A percentile compares a stretch with the other conserved stretches of the same genome.
Evolutionary conservation across 2,797 vertebrate species (phyloP).

Genomic region (Parambassis ranga): DNA sequence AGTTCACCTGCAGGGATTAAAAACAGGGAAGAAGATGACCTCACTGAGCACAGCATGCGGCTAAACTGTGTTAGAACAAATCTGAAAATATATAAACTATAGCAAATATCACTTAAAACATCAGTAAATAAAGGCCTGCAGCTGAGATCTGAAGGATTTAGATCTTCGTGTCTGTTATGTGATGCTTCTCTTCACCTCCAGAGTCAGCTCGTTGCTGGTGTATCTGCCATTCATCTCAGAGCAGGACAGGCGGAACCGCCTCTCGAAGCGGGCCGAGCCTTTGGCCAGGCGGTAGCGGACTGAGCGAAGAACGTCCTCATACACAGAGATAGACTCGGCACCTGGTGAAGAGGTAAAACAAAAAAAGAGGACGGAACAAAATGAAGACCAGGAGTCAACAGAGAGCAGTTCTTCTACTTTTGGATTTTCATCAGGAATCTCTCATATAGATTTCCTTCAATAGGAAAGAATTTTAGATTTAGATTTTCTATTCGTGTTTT

Average conservation of each 20-base stretch:
- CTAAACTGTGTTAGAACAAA: neutral
- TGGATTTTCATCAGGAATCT: neutral
- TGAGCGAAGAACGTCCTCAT: constrained; percentile 94
- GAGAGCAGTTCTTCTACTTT: neutral
- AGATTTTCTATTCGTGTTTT: too few species aligned
- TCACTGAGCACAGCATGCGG: neutral
- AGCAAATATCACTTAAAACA: too few species aligned
- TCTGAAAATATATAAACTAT: neutral
- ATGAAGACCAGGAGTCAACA: constrained; percentile 5
- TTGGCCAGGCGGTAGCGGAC: constrained; percentile 88
- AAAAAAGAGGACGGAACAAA: neutral
- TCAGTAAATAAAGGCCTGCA: too few species aligned
- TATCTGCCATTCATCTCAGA: constrained; percentile 98
- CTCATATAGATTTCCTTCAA: neutral
- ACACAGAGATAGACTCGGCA: constrained; percentile 95
- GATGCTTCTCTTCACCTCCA: constrained; percentile 84
- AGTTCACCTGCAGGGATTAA: constrained; percentile 75
- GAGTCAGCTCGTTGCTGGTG: constrained; percentile 95
- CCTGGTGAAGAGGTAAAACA: constrained; percentile 72
- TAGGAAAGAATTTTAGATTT: too few species aligned
- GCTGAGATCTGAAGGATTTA: neutral
- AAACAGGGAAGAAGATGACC: neutral
- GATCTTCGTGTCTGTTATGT: neutral
- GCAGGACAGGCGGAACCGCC: constrained; percentile 95
- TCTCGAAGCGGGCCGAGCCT: constrained; percentile 90